Base-by-base conservation (phyloP, 2,113 vertebrate species). In the Gnathonemus longibarbis region DNA sequence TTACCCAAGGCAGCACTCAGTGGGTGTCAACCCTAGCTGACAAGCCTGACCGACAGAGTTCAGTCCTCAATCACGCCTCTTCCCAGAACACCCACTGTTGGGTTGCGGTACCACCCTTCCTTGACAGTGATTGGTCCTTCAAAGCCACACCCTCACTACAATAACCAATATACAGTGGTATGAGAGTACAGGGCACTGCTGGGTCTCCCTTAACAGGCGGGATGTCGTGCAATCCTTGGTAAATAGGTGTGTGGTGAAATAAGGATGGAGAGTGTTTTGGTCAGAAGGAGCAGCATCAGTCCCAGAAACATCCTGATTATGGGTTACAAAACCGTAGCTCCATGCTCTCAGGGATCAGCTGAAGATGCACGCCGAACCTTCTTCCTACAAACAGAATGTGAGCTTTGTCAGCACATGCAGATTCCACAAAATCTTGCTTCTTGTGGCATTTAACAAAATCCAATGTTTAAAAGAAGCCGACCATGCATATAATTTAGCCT, bases 1-100 rank as follows among this genome's bases (percentile, higher is more conserved):
- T 95, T n/a, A n/a, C 50, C 17, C 24, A 27, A 11, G 7, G 21
- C 4, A 42, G 48, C 46, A 49, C 85, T 87, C 27, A 48, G 83
- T 10, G 24, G 45, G 83, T 46, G 39, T 10, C 9, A 48, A 84
- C 83, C 83, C 42, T n/a, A 39, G 21, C 19, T 24, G 45, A 84
- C 45, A 46, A 42, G 83, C 45, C 83, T n/a, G 21, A 46, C 39
- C 2, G 31, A n/a, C 19, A 84, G 80, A 84, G 80, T 42, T 46
- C 74, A 84, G 39, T 84, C 39, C 45, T 84, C 39, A n/a, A 45
- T 46, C 83, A n/a, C 0, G 8, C 21, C 7, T 84, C 83, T 48
- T 48, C 19, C 83, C 42, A 9, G 39, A 11, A 84, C 45, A 11
- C 45, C 45, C 42, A 48, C 83, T 45, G 80, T 7, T 42, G 35